Conservation (phyloP, 23 tunicate genomes). For the Halocynthia aurantium region DNA sequence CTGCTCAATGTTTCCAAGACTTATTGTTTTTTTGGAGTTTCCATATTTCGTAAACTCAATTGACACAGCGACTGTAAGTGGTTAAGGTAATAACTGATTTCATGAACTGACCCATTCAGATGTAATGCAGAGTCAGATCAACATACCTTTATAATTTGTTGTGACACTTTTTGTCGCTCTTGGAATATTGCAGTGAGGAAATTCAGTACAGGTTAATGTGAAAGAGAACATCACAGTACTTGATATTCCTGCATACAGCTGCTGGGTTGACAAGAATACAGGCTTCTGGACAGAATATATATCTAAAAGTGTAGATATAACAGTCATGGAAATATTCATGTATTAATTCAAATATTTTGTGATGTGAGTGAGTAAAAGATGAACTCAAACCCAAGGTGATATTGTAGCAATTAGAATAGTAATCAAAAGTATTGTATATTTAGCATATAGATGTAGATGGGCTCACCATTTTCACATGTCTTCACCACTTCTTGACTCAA, state of each 20-base stretch:
- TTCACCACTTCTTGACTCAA: slow-evolving; percentile 16
- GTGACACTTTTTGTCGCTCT: neutral
- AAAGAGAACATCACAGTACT: slow-evolving; percentile 14
- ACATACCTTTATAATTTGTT: slow-evolving; percentile 12
- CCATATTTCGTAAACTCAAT: neutral
- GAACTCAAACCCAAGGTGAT: too few relatives aligned
- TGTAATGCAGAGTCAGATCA: neutral
- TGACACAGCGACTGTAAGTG: too few relatives aligned
- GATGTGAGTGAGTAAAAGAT: neutral
- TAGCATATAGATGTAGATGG: too few relatives aligned
- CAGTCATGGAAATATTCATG: neutral
- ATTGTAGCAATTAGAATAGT: too few relatives aligned
- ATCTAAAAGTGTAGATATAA: neutral
- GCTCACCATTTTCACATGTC: slow-evolving; percentile 16
- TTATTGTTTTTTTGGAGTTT: neutral
- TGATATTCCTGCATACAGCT: neutral
- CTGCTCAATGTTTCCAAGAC: neutral
- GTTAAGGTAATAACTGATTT: too few relatives aligned
- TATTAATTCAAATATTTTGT: neutral
- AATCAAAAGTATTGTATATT: too few relatives aligned
- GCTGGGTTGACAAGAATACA: neutral
- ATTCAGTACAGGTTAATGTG: neutral
- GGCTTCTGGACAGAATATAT: slow-evolving; percentile 1
- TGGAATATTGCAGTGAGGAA: slow-evolving; percentile 24
- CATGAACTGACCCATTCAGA: neutral